Percentiles rank a stretch among this genome's conserved stretches.
Conservation (phyloP, 2,888 invertebrate species). For the Catocala fraxini region DNA sequence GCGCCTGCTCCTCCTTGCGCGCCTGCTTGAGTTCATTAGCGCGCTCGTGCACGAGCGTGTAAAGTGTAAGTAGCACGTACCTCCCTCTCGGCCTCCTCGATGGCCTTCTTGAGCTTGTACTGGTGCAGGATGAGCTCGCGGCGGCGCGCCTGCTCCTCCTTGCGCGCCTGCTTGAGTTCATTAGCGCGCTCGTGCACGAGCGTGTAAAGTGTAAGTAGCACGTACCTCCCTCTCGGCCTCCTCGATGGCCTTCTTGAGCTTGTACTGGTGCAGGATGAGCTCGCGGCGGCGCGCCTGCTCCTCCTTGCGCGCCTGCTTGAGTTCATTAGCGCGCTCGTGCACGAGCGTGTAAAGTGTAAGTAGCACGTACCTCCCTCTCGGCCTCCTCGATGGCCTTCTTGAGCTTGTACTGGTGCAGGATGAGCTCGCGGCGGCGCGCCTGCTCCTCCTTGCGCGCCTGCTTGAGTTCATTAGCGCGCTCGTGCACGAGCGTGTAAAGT, state of each 20-base stretch:
- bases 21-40: conserved; percentile 92
- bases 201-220: conserved; percentile 1
- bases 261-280: conserved; percentile 96
- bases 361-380: conserved; percentile 90
- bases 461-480: conserved; percentile 92
- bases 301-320: conserved; percentile 91
- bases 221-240: conserved; percentile 95
- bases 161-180: conserved; percentile 91
- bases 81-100: conserved; percentile 96
- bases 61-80: conserved; percentile 67
- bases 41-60: conserved; percentile 88
- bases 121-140: conserved; percentile 96
- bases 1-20: conserved; percentile 94
- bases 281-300: conserved; percentile 96
- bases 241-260: conserved; percentile 97
- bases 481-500: conserved; percentile 84
- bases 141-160: conserved; percentile 95
- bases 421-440: conserved; percentile 94
- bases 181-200: conserved; percentile 91
- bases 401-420: conserved; percentile 97
- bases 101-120: conserved; percentile 97
- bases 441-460: conserved; percentile 94
- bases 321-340: conserved; percentile 92
- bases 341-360: conserved; percentile 65
- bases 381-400: conserved; percentile 98